Evolutionary conservation across 2,797 vertebrate genomes (phyloP).

Genomic region (Bucorvus abyssinicus): DNA sequence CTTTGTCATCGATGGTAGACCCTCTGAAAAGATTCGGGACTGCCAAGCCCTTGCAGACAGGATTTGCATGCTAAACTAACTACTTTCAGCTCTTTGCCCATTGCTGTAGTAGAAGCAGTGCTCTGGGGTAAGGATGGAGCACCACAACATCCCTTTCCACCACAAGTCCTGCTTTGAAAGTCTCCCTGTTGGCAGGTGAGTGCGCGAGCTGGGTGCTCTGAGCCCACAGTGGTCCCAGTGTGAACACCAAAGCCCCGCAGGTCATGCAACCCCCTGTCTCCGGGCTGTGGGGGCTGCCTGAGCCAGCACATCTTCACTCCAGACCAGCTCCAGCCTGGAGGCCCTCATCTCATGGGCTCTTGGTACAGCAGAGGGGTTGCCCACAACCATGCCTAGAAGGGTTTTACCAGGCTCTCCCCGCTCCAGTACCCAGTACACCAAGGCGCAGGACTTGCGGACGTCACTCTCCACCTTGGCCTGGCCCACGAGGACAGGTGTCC

Average conservation of each 20-base stretch:
- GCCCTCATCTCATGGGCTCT: background rate
- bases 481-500: background rate
- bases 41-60: background rate
- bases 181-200: background rate
- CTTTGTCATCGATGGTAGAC: background rate
- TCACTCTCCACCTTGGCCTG: background rate
- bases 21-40: background rate
- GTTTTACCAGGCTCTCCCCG: background rate
- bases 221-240: background rate
- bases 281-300: background rate
- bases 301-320: background rate
- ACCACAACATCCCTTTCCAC: background rate
- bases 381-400: background rate
- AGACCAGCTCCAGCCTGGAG: background rate
- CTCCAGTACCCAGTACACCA: fast-evolving
- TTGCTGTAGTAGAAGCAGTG: background rate
- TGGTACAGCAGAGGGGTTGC: background rate
- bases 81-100: background rate
- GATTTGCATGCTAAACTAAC: background rate
- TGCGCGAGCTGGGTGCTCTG: background rate
- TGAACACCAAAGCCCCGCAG: background rate
- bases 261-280: too few species aligned
- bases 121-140: background rate
- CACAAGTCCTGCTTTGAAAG: background rate
- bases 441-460: background rate